Conservation (phyloP, 1,140 invertebrate genomes). For the Micrasema longulum region DNA sequence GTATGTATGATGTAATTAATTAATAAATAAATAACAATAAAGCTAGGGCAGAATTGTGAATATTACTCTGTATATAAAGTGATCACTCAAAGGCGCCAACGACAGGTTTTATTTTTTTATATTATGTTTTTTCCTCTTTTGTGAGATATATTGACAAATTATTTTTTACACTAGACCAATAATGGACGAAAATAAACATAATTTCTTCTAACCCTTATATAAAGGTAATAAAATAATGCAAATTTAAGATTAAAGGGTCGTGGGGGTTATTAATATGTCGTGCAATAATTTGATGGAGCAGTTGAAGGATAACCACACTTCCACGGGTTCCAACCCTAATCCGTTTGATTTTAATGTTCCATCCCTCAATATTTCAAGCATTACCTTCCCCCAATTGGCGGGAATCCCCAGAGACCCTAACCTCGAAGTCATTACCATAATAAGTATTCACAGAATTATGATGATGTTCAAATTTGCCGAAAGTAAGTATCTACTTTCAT, state of each 20-base stretch:
- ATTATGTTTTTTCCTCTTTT: no score
- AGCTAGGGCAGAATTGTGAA: no score
- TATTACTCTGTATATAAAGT: no score
- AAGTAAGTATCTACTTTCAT: not conserved
- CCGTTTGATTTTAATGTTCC: constrained; percentile 23
- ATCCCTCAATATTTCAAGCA: constrained; percentile 26
- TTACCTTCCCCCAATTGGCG: not conserved
- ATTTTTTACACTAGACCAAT: not conserved
- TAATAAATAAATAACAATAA: no score
- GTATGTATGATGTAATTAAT: no score
- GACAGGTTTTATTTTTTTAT: no score
- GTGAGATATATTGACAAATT: not conserved
- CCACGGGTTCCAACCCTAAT: constrained; percentile 17
- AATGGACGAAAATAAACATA: not conserved
- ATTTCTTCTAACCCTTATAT: not conserved
- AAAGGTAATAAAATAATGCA: constrained; percentile 9
- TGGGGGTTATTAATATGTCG: not conserved
- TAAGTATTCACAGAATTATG: constrained; percentile 13
- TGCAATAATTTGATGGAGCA: constrained; percentile 4
- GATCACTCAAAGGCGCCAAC: no score
- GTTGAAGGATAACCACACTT: not conserved
- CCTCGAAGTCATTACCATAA: constrained; percentile 23
- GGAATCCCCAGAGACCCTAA: not conserved
- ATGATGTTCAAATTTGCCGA: constrained; percentile 20
- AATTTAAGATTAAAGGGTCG: not conserved